phyloP scores from a whole-genome alignment of 2,888 invertebrate genomes.

The Cepaea hortensis region DNA sequence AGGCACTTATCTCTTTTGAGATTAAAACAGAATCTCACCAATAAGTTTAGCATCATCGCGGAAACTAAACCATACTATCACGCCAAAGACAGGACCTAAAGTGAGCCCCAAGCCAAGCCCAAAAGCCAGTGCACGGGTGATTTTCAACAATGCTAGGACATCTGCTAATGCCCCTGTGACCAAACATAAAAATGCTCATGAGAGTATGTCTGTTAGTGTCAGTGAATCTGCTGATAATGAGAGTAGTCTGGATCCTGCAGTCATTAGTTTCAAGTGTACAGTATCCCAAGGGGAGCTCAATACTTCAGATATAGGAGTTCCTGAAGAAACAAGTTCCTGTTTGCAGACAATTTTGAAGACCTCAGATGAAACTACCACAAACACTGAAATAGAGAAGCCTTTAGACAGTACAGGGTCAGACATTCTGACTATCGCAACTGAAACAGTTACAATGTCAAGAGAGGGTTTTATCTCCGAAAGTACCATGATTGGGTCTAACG shows the following conservation, averaged over 20 bases:
- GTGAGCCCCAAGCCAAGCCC: slow-evolving; percentile 46
- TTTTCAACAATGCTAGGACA: not conserved
- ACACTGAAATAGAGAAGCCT: not conserved
- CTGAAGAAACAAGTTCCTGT: not conserved
- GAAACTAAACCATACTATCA: not conserved
- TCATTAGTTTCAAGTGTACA: not conserved
- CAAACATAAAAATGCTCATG: not conserved
- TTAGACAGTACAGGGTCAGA: not conserved
- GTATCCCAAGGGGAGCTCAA: too few relatives aligned
- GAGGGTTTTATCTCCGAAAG: not conserved
- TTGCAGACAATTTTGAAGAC: not conserved
- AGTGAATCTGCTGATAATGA: not conserved
- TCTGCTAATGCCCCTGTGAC: too few relatives aligned
- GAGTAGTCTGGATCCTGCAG: not conserved
- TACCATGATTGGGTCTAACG: not conserved
- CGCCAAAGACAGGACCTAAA: slow-evolving; percentile 34
- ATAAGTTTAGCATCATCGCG: not conserved
- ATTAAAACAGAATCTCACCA: not conserved
- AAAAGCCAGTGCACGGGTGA: not conserved
- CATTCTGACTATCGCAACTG: not conserved
- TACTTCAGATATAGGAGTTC: not conserved
- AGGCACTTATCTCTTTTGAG: not conserved
- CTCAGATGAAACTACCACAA: not conserved
- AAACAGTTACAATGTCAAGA: not conserved
- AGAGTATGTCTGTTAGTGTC: not conserved